phyloP scores from a whole-genome alignment of 2,797 vertebrate species.

The Calcarius lapponicus region DNA sequence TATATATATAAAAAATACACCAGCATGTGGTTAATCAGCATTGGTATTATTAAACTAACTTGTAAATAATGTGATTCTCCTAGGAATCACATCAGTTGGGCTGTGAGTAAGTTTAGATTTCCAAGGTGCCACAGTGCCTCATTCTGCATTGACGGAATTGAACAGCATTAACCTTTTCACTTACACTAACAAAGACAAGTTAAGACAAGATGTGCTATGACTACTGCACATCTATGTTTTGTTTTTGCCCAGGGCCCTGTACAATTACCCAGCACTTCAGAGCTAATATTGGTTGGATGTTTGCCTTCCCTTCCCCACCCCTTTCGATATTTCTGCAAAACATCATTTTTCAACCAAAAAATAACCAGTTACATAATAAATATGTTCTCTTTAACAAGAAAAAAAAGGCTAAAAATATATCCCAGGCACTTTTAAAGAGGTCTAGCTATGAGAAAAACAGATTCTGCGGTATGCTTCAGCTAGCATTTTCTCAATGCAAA shows the following conservation, averaged over 20 bases:
- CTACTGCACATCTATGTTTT: conserved; percentile 69
- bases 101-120: conserved; percentile 72
- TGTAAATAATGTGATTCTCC: conserved; percentile 62
- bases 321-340: conserved; percentile 4
- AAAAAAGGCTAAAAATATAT: neutral
- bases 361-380: neutral
- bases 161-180: conserved; percentile 82
- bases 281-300: conserved; percentile 69
- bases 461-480: neutral
- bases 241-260: conserved; percentile 72
- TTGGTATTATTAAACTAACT: conserved; percentile 53
- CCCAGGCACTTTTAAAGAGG: conserved; percentile 24
- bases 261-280: conserved; percentile 75
- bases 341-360: conserved; percentile 37
- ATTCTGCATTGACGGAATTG: conserved; percentile 71
- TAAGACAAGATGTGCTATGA: conserved; percentile 76
- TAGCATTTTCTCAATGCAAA: conserved; percentile 19
- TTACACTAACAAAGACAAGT: conserved; percentile 80
- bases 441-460: conserved; percentile 13
- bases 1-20: neutral
- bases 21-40: conserved; percentile 36
- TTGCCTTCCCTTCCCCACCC: conserved; percentile 42
- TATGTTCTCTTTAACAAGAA: neutral
- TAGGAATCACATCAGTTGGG: conserved; percentile 55
- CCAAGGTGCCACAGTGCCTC: conserved; percentile 68